Evolutionary conservation across 2,113 vertebrate genomes (phyloP).

Genomic region (Stigmatopora nigra): DNA sequence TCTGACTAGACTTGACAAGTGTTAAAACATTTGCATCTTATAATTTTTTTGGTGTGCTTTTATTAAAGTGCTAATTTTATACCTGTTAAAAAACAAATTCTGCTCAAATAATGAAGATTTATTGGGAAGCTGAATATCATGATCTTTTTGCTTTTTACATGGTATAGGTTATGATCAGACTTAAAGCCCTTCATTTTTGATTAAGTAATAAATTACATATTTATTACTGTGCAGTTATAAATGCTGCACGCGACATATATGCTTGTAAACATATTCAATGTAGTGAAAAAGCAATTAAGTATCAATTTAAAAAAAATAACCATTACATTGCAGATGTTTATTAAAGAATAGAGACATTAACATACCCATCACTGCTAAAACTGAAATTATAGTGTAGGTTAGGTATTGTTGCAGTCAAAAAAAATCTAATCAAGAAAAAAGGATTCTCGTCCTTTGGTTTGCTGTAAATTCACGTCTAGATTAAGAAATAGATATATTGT

Average conservation of each 20-base stretch:
- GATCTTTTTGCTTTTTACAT: background rate
- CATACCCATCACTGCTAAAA: background rate
- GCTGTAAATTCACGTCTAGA: background rate
- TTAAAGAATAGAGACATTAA: background rate
- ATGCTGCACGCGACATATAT: background rate
- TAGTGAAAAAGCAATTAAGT: background rate
- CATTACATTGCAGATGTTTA: background rate
- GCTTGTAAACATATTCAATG: background rate
- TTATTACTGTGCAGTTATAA: background rate
- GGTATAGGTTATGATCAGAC: background rate
- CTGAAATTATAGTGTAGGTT: background rate
- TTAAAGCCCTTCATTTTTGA: slow-evolving; percentile 3
- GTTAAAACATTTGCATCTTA: no score
- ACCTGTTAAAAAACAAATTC: background rate
- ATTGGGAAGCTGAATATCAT: background rate
- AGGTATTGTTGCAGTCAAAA: background rate
- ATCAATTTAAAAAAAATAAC: background rate
- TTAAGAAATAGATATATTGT: background rate
- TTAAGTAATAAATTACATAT: background rate
- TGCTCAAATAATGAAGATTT: background rate
- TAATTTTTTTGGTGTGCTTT: no score
- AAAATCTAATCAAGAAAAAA: background rate
- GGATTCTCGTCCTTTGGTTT: background rate
- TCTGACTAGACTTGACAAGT: no score
- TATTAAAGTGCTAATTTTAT: background rate